Conservation (phyloP, 2,888 invertebrate species). For the Psylliodes chrysocephalus region DNA sequence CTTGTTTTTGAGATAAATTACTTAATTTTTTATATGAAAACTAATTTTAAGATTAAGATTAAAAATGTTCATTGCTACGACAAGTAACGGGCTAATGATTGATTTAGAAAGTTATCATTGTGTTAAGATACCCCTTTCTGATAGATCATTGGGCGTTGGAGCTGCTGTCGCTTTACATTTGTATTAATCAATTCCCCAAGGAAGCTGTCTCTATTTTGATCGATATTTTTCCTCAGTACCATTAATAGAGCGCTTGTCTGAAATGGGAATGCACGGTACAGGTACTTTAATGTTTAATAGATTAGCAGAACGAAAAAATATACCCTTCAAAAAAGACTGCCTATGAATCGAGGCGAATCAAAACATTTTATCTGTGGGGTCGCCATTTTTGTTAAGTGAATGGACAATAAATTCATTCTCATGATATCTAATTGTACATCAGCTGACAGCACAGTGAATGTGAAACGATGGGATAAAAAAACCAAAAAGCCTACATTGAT, state of each 20-base stretch:
- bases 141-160: neutral
- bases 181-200: neutral
- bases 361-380: neutral
- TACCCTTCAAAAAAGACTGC: neutral
- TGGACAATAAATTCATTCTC: no score
- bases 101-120: slow-evolving; percentile 52
- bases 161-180: neutral
- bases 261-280: neutral
- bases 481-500: neutral
- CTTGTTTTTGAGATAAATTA: no score
- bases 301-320: neutral
- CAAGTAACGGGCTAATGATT: no score
- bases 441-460: neutral
- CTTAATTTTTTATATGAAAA: no score
- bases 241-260: neutral
- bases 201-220: neutral
- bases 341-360: neutral
- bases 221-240: neutral
- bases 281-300: neutral
- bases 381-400: neutral
- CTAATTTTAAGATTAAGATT: no score
- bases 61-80: no score
- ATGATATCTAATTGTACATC: neutral
- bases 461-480: neutral
- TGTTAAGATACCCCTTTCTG: slow-evolving; percentile 6